These are phyloP conservation scores for Sphecodes monilicornis DNA, from an alignment of 2,888 invertebrate genomes.

Conservation along the genomic window DNA sequence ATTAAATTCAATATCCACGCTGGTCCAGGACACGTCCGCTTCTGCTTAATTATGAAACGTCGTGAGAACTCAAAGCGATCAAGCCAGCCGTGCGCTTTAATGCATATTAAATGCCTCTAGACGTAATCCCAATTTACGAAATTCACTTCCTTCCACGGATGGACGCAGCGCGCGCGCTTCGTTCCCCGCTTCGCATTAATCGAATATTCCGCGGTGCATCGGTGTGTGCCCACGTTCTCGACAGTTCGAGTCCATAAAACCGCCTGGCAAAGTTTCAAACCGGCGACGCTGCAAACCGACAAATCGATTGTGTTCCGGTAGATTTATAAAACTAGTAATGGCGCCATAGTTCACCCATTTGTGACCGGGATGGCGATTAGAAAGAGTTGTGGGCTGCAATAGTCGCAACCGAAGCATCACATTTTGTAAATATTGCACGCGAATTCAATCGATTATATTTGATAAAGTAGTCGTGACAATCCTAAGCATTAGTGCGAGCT, in stretches of 20 bases:
- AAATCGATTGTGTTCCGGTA: neutral
- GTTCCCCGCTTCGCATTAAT: neutral
- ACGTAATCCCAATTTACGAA: slow-evolving; percentile 68
- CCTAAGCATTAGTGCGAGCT: no score
- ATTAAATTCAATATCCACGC: slow-evolving; percentile 65
- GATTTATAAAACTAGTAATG: neutral
- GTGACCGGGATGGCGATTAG: neutral
- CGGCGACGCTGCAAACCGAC: neutral
- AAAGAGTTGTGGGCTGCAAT: neutral
- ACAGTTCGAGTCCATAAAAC: neutral
- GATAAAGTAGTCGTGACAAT: no score
- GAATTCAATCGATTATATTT: no score
- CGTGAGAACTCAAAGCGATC: slow-evolving; percentile 61
- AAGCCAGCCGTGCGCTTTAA: slow-evolving; percentile 63
- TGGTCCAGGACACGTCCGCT: slow-evolving; percentile 50
- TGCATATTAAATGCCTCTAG: slow-evolving; percentile 69
- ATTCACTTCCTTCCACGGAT: slow-evolving; percentile 47
- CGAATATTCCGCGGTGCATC: slow-evolving; percentile 15
- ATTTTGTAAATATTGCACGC: no score
- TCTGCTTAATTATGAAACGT: slow-evolving; percentile 65
- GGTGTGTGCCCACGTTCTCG: neutral
- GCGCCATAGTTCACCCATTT: neutral
- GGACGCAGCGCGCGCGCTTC: slow-evolving; percentile 23
- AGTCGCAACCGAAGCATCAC: no score
- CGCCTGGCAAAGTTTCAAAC: neutral